Conservation (phyloP, 2,113 vertebrate species). For the Pimephales promelas region DNA sequence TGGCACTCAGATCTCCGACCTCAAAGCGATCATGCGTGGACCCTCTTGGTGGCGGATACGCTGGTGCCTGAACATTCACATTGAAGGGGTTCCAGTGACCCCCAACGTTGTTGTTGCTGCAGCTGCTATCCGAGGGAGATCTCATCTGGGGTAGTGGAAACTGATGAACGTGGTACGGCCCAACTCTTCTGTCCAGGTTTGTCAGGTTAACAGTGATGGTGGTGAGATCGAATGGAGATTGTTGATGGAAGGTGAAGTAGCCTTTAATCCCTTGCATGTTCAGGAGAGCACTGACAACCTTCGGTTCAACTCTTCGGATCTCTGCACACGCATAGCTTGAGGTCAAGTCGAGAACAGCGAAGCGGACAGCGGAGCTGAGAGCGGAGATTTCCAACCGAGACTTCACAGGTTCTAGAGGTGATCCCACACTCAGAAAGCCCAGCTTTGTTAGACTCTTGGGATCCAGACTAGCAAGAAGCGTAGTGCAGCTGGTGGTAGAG, state of each 20-base stretch:
- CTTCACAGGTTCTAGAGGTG: constrained; percentile 61
- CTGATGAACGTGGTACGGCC: constrained; percentile 72
- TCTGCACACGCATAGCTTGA: constrained; percentile 68
- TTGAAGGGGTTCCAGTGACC: constrained; percentile 80
- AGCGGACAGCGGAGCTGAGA: constrained; percentile 42
- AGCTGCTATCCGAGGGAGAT: constrained; percentile 56
- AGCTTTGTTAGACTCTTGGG: constrained; percentile 54
- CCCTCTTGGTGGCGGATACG: constrained; percentile 66
- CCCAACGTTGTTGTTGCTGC: constrained; percentile 73
- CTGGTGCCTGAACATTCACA: constrained; percentile 53
- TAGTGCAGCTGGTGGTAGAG: constrained; percentile 59
- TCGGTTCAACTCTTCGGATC: constrained; percentile 65
- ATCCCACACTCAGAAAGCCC: constrained; percentile 68
- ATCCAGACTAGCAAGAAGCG: constrained; percentile 57
- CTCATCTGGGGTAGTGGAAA: constrained; percentile 72
- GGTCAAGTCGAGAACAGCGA: constrained; percentile 62
- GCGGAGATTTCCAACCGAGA: constrained; percentile 62
- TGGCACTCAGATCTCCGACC: constrained; percentile 76
- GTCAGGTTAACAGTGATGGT: constrained; percentile 68
- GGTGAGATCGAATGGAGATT: constrained; percentile 77
- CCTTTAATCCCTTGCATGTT: constrained; percentile 77
- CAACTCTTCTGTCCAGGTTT: constrained; percentile 64
- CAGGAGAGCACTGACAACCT: constrained; percentile 68
- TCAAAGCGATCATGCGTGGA: constrained; percentile 78
- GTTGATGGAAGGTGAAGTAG: constrained; percentile 70